Evolutionary conservation across 2,888 invertebrate species (phyloP).

Genomic region (Xylocampa areola): DNA sequence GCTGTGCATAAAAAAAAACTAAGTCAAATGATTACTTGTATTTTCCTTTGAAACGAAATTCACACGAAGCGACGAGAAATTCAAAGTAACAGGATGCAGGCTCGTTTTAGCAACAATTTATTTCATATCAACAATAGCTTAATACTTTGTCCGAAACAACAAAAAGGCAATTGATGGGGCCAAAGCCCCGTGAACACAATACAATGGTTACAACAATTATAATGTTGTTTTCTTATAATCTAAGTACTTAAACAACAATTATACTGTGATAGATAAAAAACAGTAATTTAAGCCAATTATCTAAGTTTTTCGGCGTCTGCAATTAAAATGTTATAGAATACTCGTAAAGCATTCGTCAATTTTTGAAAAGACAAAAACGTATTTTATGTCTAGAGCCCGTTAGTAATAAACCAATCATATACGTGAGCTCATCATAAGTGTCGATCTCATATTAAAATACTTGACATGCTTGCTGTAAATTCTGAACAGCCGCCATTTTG

Average conservation of each 20-base stretch:
- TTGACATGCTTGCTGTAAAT: too few species aligned
- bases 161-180: slow-evolving; percentile 45
- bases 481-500: too few species aligned
- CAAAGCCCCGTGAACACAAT: slow-evolving; percentile 38
- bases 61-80: slow-evolving; percentile 1
- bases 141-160: slow-evolving; percentile 18
- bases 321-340: slow-evolving; percentile 16
- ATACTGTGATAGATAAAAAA: slow-evolving; percentile 13
- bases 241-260: slow-evolving; percentile 40
- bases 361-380: too few species aligned
- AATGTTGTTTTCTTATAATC: slow-evolving; percentile 22
- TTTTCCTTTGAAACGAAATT: background rate
- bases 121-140: slow-evolving; percentile 43
- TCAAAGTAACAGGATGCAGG: slow-evolving; percentile 29
- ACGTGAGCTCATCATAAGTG: too few species aligned
- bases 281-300: slow-evolving; percentile 32
- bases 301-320: slow-evolving; percentile 9
- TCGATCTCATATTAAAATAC: too few species aligned
- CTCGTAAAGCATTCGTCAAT: slow-evolving; percentile 1
- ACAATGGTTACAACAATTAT: slow-evolving; percentile 48
- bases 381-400: too few species aligned
- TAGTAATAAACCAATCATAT: too few species aligned
- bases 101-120: slow-evolving; percentile 26
- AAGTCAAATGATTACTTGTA: background rate
- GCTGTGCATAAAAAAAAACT: too few species aligned